Evolutionary conservation across 2,888 invertebrate species (phyloP), one percentile per base, ranked within the genome.

Genomic region (Athripsodes cinereus): DNA sequence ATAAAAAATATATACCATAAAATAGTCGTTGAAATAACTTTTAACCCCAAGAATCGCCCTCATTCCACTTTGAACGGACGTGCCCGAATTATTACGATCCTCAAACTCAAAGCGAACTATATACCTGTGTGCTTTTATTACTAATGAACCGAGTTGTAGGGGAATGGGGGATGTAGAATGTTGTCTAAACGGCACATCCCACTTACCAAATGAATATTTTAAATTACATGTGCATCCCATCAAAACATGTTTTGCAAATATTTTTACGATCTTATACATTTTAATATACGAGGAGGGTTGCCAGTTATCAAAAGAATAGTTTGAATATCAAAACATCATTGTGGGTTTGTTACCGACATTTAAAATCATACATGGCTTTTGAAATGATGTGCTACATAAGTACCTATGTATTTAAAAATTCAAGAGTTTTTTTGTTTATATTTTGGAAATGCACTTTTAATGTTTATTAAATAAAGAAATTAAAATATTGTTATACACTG

Each of bases 21-120:
- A 63, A 61, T 52, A 61, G 55, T 57, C 59, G 57, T 61, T 63
- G 59, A 59, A 62, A 62, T 62, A 61, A 63, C 60, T 61, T 62
- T 61, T 61, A 59, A 58, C 60, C 60, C 55, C 58, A 34, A 46
- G 40, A 54, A 57, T 22, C 13, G 59, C 35, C 40, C 55, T 40
- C 47, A 52, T 54, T 44, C 55, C 53, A 52, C 55, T 57, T 52
- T 51, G 46, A 26, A 35, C 34, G 49, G 53, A 60, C 60, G 57
- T 60, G 60, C 54, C 47, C 40, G 54, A 60, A 56, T 56, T 55
- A 59, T 26, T 44, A 55, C 35, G 31, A 21, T 35, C 22, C 53
- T 8, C 49, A 22, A 50, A 21, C 48, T 49, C 47, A 57, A 62
- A 58, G 44, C 46, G 53, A 46, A 18, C 47, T 16, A 55, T 55